Evolutionary conservation across 35 echinoderm and acorn worm genomes (phyloP).

Genomic region (Heliocidaris tuberculata): DNA sequence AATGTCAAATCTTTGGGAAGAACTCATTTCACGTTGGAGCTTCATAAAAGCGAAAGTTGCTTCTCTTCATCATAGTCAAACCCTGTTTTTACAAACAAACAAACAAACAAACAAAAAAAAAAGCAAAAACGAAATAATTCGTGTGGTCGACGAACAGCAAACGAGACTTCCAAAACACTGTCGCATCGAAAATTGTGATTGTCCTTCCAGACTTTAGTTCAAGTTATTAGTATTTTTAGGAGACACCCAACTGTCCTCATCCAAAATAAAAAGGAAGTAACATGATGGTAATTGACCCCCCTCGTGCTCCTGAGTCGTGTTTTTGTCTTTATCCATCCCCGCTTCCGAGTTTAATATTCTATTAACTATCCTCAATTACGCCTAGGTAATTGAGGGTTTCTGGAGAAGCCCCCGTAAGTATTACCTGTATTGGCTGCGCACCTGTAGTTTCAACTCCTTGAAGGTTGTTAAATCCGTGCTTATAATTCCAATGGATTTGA

Average conservation of each 20-base stretch:
- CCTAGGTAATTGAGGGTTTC: not conserved
- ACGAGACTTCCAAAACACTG: not conserved
- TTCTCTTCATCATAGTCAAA: too few relatives aligned
- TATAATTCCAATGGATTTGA: not conserved
- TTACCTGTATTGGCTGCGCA: not conserved
- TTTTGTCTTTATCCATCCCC: not conserved
- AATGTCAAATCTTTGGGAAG: too few relatives aligned
- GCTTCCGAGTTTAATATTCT: not conserved
- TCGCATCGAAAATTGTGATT: not conserved
- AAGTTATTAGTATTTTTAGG: not conserved
- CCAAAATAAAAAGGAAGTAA: not conserved
- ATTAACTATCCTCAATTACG: slow-evolving; percentile 1
- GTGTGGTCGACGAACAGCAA: not conserved
- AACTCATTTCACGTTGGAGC: too few relatives aligned
- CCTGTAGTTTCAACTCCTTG: not conserved
- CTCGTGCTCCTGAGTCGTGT: not conserved
- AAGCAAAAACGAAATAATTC: not conserved
- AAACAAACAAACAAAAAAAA: too few relatives aligned
- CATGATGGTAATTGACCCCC: not conserved
- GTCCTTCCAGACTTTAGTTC: not conserved
- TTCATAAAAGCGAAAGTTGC: too few relatives aligned
- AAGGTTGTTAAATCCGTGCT: not conserved
- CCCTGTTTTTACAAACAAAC: too few relatives aligned
- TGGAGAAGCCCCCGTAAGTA: not conserved
- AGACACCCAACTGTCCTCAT: not conserved